Conservation (phyloP, 2,797 vertebrate genomes). For the Xiphophorus birchmanni region DNA sequence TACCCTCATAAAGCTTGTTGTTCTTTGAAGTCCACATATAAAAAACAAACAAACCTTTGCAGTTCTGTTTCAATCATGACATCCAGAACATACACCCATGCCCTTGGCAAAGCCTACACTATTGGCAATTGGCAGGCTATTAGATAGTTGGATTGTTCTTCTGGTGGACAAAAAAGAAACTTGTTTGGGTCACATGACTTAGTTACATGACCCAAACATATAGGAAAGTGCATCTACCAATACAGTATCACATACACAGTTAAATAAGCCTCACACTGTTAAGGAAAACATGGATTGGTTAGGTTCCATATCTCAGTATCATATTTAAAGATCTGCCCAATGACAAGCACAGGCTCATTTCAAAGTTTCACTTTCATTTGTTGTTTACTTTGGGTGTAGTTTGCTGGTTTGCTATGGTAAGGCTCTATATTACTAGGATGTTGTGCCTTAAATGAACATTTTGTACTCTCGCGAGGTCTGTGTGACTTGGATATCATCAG, state of each 20-base stretch:
- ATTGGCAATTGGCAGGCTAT: not conserved
- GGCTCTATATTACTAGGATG: not conserved
- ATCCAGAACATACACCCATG: not conserved
- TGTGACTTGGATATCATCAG: not conserved
- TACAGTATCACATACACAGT: not conserved
- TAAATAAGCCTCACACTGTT: not conserved
- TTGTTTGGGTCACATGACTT: not conserved
- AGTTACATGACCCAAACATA: not conserved
- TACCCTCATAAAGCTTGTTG: not conserved
- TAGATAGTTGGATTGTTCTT: not conserved
- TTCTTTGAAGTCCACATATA: not conserved
- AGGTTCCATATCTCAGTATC: not conserved
- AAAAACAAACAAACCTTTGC: not conserved
- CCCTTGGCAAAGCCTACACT: not conserved
- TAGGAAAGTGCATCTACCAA: not conserved
- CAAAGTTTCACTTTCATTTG: constrained; percentile 2
- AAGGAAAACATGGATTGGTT: not conserved
- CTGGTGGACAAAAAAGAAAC: not conserved
- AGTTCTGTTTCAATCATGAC: constrained; percentile 1
- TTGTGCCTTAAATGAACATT: not conserved
- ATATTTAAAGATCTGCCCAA: not conserved
- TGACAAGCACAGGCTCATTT: not conserved
- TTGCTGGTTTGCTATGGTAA: not conserved
- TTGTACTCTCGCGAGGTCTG: not conserved
- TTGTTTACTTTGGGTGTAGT: not conserved